Conservation (phyloP, 2,797 vertebrate species). For the Pangasius larnaudii region DNA sequence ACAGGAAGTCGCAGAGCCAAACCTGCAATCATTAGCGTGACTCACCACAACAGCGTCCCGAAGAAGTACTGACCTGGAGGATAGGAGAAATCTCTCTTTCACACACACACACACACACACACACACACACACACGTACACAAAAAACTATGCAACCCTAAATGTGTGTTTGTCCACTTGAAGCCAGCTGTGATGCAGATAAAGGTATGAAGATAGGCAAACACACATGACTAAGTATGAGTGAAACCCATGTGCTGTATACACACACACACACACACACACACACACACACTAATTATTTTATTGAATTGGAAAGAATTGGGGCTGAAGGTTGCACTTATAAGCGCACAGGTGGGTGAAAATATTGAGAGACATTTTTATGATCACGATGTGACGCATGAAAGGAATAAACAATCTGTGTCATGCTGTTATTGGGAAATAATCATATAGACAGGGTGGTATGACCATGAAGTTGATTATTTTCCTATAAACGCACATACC, state of each 20-base stretch:
- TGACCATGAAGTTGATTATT: background rate
- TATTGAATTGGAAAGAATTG: background rate
- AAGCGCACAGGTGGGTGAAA: background rate
- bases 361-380: background rate
- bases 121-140: constrained; percentile 59
- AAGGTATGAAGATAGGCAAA: constrained; percentile 1
- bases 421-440: background rate
- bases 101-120: constrained; percentile 34
- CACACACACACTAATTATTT: background rate
- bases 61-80: constrained; percentile 48
- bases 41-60: constrained; percentile 60
- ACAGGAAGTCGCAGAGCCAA: constrained; percentile 70
- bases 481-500: background rate
- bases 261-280: constrained; percentile 11
- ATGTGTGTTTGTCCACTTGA: constrained; percentile 4
- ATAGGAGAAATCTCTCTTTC: constrained; percentile 2
- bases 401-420: background rate
- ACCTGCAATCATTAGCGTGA: constrained; percentile 74
- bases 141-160: constrained; percentile 76
- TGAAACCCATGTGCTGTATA: background rate
- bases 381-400: background rate
- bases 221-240: constrained; percentile 5
- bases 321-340: background rate
- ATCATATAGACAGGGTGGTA: background rate
- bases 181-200: background rate